Evolutionary conservation across 1,140 invertebrate species (phyloP).

Genomic region (Mactra quadrangularis): DNA sequence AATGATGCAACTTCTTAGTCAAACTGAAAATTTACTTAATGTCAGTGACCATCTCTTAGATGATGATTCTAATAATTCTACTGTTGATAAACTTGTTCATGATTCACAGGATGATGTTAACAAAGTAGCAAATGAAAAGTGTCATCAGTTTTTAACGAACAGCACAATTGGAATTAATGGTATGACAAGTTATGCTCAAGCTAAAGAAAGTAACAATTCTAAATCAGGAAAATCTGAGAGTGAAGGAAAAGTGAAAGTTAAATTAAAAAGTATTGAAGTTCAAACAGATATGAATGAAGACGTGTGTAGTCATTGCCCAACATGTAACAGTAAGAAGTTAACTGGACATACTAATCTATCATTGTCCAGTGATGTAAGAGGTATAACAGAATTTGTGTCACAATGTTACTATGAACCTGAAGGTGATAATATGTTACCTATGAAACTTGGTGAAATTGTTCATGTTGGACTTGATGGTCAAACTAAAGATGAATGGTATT

Average conservation of each 20-base stretch:
- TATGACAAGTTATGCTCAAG: neutral
- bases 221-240: neutral
- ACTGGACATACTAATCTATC: neutral
- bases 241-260: neutral
- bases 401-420: conserved; percentile 44
- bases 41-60: conserved; percentile 9
- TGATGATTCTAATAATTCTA: neutral
- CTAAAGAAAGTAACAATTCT: too few species aligned
- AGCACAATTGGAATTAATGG: conserved; percentile 35
- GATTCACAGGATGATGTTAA: too few species aligned
- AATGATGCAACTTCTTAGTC: conserved; percentile 17
- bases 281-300: too few species aligned
- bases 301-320: neutral
- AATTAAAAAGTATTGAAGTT: neutral
- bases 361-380: conserved; percentile 17
- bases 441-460: conserved; percentile 40
- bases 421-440: conserved; percentile 13
- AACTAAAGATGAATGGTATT: conserved; percentile 40
- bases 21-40: conserved; percentile 36
- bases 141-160: conserved; percentile 12
- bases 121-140: conserved; percentile 21
- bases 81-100: neutral
- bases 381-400: conserved; percentile 49
- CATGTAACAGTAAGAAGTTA: conserved; percentile 10
- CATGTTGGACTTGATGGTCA: conserved; percentile 53